Percentiles rank a stretch among this genome's conserved stretches.
phyloP scores from a whole-genome alignment of 2,797 vertebrate species.

The Pseudocheirus occidentalis region DNA sequence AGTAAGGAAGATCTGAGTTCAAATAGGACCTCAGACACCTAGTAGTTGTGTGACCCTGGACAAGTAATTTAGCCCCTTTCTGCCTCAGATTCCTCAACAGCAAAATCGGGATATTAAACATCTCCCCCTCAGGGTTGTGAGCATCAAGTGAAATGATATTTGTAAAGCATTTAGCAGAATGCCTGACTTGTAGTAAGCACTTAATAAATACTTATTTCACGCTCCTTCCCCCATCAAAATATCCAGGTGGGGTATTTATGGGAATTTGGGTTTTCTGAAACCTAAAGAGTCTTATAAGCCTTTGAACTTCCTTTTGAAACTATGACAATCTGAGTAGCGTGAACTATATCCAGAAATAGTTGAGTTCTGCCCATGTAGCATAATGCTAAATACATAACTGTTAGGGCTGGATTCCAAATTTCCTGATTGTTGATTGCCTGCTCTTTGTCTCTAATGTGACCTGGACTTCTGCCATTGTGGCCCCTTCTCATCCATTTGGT shows the following conservation, averaged over 20 bases:
- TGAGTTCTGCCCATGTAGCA: background rate
- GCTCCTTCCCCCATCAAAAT: background rate
- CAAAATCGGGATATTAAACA: background rate
- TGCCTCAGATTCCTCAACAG: background rate
- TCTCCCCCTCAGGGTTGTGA: background rate
- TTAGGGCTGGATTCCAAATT: background rate
- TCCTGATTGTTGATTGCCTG: background rate
- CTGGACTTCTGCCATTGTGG: background rate
- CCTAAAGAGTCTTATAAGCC: background rate
- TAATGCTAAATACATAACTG: background rate
- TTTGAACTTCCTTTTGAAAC: background rate
- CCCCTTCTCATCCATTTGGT: background rate
- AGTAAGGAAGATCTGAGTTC: background rate
- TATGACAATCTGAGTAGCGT: background rate
- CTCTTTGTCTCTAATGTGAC: background rate
- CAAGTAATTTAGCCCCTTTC: background rate
- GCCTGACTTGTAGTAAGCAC: background rate
- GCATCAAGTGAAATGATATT: background rate
- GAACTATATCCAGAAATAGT: background rate
- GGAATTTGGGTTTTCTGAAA: background rate
- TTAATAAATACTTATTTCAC: background rate
- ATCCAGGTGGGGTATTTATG: background rate
- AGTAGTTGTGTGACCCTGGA: background rate
- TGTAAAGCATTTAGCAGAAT: background rate
- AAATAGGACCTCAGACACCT: background rate